Conservation (phyloP, 2,113 vertebrate species). For the Chiloscyllium plagiosum region DNA sequence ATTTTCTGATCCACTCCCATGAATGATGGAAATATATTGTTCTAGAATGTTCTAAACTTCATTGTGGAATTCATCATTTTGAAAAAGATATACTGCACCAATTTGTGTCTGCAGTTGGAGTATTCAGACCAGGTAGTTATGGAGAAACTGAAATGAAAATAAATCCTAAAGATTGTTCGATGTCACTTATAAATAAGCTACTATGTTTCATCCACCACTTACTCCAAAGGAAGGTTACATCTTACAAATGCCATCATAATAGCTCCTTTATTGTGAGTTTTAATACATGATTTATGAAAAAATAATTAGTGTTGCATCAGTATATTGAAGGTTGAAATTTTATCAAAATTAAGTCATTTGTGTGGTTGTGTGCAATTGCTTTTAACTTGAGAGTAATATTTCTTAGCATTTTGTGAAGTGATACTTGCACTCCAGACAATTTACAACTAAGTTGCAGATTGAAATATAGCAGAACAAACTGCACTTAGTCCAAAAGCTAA, state of each 20-base stretch:
- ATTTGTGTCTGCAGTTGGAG: neutral
- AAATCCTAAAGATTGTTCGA: neutral
- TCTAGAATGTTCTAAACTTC: neutral
- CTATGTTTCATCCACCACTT: neutral
- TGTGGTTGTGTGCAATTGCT: neutral
- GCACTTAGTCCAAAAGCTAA: neutral
- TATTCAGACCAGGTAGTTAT: neutral
- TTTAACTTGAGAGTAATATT: neutral
- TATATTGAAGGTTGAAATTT: neutral
- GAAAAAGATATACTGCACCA: neutral
- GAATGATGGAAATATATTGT: neutral
- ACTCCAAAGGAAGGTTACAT: neutral
- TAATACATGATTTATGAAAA: neutral
- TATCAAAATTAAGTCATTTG: neutral
- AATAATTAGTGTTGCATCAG: neutral
- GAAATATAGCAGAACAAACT: neutral
- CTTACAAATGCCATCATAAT: neutral
- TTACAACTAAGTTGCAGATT: neutral
- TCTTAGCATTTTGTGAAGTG: neutral
- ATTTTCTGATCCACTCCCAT: neutral
- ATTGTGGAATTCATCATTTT: neutral
- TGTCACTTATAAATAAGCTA: neutral
- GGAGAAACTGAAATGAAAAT: neutral
- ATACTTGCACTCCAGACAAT: neutral
- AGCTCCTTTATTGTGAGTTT: neutral